Evolutionary conservation across 2,888 invertebrate genomes (phyloP).

Genomic region (Panopea generosa): DNA sequence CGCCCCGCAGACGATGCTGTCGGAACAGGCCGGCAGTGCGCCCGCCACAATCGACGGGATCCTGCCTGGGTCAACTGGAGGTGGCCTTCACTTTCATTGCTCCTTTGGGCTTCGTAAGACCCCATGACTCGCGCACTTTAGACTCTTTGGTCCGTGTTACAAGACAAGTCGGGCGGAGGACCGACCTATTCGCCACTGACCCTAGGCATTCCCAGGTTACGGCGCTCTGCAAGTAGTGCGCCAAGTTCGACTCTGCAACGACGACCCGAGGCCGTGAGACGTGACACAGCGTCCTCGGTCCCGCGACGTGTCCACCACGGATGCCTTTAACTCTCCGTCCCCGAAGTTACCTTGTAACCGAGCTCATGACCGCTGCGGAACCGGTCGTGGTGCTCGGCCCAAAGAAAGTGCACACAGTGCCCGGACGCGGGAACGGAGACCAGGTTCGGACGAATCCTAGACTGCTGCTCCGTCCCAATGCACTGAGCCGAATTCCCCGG

Average conservation of each 20-base stretch:
- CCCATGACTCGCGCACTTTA: conserved; percentile 90
- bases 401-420: too few species aligned
- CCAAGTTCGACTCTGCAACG: conserved; percentile 13
- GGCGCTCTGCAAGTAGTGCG: neutral
- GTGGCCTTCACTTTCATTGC: conserved; percentile 89
- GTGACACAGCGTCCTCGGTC: too few species aligned
- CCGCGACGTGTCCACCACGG: neutral
- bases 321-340: neutral
- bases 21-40: conserved; percentile 88
- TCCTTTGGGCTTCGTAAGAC: conserved; percentile 88
- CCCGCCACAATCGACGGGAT: conserved; percentile 61
- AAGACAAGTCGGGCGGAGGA: conserved; percentile 89
- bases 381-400: too few species aligned
- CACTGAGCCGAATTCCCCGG: conserved; percentile 46
- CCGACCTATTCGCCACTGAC: conserved; percentile 65
- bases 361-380: neutral
- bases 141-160: conserved; percentile 92
- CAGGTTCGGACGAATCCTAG: neutral
- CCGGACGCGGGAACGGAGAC: too few species aligned
- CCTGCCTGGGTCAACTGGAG: conserved; percentile 83
- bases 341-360: neutral
- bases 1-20: conserved; percentile 67
- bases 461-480: conserved; percentile 1
- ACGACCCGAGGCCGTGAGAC: conserved; percentile 19
- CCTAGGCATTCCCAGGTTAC: conserved; percentile 34